Conservation (phyloP, 2,113 vertebrate genomes). For the Tichodroma muraria region DNA sequence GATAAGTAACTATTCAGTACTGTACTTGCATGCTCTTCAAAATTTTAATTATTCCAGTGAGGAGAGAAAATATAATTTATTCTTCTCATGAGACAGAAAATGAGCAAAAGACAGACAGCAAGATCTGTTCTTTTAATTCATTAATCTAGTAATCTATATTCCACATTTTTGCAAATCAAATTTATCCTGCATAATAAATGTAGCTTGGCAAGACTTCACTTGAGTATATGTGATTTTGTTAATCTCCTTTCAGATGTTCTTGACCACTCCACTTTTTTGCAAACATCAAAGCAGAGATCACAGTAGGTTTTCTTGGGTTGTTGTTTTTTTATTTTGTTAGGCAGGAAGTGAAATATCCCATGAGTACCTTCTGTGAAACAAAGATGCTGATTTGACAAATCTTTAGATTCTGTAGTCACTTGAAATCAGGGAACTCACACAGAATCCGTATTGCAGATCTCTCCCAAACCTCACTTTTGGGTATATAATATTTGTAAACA, state of each 20-base stretch:
- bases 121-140: constrained; percentile 16
- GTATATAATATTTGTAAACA: not conserved
- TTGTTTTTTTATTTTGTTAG: not conserved
- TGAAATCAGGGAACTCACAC: not conserved
- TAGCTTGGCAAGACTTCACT: constrained; percentile 1
- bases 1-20: not conserved
- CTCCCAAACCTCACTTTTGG: not conserved
- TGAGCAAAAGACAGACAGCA: not conserved
- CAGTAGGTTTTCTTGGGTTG: not conserved
- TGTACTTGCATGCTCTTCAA: not conserved
- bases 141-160: constrained; percentile 15
- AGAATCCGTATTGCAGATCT: not conserved
- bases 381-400: not conserved
- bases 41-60: not conserved
- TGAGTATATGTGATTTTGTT: not conserved
- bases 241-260: constrained; percentile 8
- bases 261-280: not conserved
- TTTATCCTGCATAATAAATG: constrained; percentile 14
- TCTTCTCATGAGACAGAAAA: not conserved
- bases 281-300: constrained; percentile 11
- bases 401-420: not conserved
- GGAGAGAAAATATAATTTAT: not conserved
- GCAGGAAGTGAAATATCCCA: not conserved
- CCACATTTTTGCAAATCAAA: constrained; percentile 21
- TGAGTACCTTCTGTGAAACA: not conserved